Conservation (phyloP, 2,113 vertebrate genomes). For the Rhinichthys klamathensis region DNA sequence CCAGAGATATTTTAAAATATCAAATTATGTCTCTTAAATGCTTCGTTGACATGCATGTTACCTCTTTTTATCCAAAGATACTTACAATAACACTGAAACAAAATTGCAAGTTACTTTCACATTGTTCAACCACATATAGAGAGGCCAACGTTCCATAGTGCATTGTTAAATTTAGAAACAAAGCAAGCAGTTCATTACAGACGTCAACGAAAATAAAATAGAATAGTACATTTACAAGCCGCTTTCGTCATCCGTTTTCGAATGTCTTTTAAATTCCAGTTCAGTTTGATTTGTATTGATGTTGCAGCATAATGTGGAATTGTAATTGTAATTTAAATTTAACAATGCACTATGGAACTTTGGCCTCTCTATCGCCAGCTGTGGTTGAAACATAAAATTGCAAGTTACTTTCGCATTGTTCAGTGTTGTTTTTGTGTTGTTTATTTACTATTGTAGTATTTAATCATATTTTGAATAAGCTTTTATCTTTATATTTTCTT, state of each 20-base stretch:
- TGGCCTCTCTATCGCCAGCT: background rate
- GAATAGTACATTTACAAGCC: background rate
- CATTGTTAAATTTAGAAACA: background rate
- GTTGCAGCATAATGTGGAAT: background rate
- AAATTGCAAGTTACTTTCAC: too few species aligned
- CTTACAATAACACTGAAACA: background rate
- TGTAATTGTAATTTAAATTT: background rate
- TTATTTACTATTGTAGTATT: background rate
- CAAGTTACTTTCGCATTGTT: background rate
- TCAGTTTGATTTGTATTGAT: background rate
- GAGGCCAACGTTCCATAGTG: background rate
- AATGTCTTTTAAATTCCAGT: background rate
- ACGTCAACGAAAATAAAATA: background rate
- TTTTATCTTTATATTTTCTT: background rate
- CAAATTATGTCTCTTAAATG: background rate
- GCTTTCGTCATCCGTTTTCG: background rate
- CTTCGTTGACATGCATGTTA: background rate
- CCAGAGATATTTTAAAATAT: background rate
- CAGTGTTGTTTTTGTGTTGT: background rate
- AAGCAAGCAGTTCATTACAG: background rate
- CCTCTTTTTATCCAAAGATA: background rate
- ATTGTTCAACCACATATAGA: background rate
- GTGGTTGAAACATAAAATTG: background rate
- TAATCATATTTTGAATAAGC: background rate
- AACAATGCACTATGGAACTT: background rate